Evolutionary conservation across 2,113 vertebrate genomes (phyloP).

Genomic region (Grammomys surdaster): DNA sequence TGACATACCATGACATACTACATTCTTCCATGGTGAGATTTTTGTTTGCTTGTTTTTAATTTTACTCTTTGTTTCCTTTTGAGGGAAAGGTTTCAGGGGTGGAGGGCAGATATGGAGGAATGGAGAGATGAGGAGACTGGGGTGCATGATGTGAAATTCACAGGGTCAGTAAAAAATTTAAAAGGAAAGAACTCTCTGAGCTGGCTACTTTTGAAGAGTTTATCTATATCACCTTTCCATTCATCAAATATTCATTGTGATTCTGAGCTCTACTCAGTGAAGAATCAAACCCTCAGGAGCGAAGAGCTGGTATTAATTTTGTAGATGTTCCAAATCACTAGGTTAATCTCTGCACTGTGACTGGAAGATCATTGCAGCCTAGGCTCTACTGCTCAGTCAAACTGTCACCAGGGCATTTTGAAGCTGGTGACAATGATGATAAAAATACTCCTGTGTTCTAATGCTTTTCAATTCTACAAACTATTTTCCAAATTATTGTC

Average conservation of each 20-base stretch:
- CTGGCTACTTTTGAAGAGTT: slow-evolving; percentile 42
- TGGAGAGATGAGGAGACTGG: background rate
- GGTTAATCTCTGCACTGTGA: slow-evolving; percentile 38
- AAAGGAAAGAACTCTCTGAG: background rate
- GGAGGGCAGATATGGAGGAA: background rate
- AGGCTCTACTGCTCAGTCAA: background rate
- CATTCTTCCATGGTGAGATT: background rate
- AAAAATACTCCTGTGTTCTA: background rate
- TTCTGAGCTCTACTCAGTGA: slow-evolving; percentile 33
- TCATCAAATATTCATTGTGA: slow-evolving; percentile 50
- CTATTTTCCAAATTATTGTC: slow-evolving; percentile 24
- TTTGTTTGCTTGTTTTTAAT: background rate
- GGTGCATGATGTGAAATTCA: background rate
- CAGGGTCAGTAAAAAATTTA: background rate
- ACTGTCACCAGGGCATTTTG: background rate
- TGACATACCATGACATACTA: background rate
- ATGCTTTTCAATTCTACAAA: slow-evolving; percentile 49
- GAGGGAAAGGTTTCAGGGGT: background rate
- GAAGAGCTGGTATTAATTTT: slow-evolving; percentile 2
- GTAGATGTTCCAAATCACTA: background rate
- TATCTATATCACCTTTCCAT: slow-evolving; percentile 36
- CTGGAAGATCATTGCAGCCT: slow-evolving; percentile 27
- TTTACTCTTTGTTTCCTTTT: background rate
- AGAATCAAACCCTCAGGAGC: slow-evolving; percentile 3
- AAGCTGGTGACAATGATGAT: slow-evolving; percentile 9